These are phyloP conservation scores for Corythaixoides concolor DNA, from an alignment of 2,113 vertebrate species.

Conservation along the genomic window DNA sequence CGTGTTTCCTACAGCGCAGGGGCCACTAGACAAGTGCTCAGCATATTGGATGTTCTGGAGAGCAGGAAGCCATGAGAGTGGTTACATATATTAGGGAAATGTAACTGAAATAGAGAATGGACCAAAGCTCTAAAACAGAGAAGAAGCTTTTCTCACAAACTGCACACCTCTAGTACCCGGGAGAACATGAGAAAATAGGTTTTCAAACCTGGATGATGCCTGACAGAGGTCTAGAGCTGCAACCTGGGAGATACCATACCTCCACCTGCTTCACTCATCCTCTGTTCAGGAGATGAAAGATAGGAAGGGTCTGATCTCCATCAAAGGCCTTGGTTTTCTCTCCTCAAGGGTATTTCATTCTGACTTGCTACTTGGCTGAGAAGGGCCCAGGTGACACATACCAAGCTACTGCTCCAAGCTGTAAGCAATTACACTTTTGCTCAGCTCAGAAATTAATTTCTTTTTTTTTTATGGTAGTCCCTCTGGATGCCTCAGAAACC, in stretches of 20 bases:
- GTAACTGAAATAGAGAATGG: neutral
- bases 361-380: neutral
- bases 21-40: neutral
- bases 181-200: neutral
- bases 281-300: neutral
- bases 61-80: neutral
- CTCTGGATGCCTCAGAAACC: neutral
- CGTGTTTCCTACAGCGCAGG: neutral
- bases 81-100: neutral
- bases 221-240: neutral
- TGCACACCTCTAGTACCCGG: neutral
- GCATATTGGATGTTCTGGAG: neutral
- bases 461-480: neutral
- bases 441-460: neutral
- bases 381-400: neutral
- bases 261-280: neutral
- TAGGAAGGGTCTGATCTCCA: neutral
- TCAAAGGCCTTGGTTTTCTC: neutral
- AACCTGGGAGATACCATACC: fast-evolving
- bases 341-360: neutral
- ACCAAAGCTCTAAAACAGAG: neutral
- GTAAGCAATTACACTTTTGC: neutral
- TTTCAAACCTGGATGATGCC: neutral
- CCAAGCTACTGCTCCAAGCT: neutral
- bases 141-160: neutral